Evolutionary conservation across 1,140 invertebrate genomes (phyloP), one percentile per base, ranked within the genome.

Genomic region (Brachionus paranguensis): DNA sequence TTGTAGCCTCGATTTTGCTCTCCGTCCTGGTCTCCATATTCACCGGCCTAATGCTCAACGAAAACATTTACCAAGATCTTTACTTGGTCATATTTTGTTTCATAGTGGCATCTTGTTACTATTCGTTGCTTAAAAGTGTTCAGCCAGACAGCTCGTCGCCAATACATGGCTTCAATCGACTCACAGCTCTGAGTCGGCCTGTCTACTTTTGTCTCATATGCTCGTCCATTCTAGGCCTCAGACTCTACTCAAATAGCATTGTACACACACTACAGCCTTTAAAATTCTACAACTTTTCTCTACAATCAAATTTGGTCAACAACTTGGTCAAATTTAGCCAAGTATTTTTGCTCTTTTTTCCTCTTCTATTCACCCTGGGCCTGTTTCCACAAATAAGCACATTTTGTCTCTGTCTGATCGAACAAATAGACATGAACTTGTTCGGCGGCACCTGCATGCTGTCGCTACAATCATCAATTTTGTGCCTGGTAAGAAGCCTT

Each of bases 131-230:
- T 14, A 99, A 99, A 90, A 98, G 96, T 89, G 97, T 99, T 3
- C 97, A 99, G 87, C 97, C 97, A 1, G 97, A 99, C 90, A 96
- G 97, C 0, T 94, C 97, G 0, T 99, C 96, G 4, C 97, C 97
- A 0, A 96, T 96, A 14, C 97, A 99, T 89, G 97, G 97, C 2
- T 99, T 97, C 88, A 99, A 99, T 89, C 93, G 95, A 86, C 93
- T 98, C 81, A 95, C 98, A 27, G 93, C 95, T 33, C 98, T 96
- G 85, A 92, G 92, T 88, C 92, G 97, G 84, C 95, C 97, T 12
- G 93, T 98, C 20, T 99, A 99, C 88, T 99, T 98, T 88, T 95
- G 95, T 86, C 85, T 98, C 17, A 95, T 94, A 87, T 93, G 93
- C 45, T 91, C 92, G 14, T 88, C 95, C 84, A 91, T 96, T 79